A percentile compares a stretch with the other conserved stretches of the same genome.
These are phyloP conservation scores for Riptortus pedestris DNA, from an alignment of 1,140 invertebrate genomes.

Conservation along the genomic window DNA sequence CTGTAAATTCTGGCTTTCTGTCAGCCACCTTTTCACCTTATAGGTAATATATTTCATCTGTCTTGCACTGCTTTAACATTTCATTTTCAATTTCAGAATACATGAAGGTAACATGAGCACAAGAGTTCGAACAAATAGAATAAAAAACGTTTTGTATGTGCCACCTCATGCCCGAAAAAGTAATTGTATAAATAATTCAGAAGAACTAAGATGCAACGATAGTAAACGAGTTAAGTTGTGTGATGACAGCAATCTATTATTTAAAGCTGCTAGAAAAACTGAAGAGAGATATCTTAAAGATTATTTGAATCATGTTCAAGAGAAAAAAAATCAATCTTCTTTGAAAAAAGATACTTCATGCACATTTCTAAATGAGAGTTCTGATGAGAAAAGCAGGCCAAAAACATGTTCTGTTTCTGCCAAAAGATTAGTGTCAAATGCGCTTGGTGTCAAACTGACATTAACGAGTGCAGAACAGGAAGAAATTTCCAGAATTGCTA, in stretches of 20 bases:
- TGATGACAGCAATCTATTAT: neutral
- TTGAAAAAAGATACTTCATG: no score
- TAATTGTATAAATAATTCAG: neutral
- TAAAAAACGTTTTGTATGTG: neutral
- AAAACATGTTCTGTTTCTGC: neutral
- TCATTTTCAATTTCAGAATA: no score
- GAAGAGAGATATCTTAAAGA: neutral
- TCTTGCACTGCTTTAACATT: no score
- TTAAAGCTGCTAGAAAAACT: neutral
- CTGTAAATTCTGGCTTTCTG: no score
- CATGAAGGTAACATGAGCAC: neutral
- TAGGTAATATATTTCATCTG: no score
- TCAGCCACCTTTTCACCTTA: no score
- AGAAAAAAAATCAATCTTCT: neutral
- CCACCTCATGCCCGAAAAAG: neutral
- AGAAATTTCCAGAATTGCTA: neutral
- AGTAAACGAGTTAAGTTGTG: neutral
- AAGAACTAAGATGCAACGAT: no score
- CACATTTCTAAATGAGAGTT: no score
- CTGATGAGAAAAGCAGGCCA: no score
- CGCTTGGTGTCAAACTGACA: neutral
- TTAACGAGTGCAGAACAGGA: neutral
- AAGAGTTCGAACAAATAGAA: neutral
- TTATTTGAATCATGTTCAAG: neutral
- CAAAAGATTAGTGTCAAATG: neutral